phyloP scores from a whole-genome alignment of 2,888 invertebrate genomes.

The Acrobasis repandana region DNA sequence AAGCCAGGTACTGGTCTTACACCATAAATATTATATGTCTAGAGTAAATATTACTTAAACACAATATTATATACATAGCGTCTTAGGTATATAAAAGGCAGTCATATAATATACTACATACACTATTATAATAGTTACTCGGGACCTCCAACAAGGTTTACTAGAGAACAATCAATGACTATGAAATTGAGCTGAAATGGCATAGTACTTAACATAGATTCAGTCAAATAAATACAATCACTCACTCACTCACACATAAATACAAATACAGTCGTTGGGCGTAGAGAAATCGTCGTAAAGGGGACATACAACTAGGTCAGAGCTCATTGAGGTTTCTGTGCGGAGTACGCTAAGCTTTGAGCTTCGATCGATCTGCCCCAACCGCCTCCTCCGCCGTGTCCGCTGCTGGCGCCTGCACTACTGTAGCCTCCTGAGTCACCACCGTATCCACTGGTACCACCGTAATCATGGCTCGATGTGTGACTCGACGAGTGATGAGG shows the following conservation, averaged over 20 bases:
- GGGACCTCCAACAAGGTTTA: slow-evolving; percentile 46
- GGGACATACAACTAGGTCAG: slow-evolving; percentile 63
- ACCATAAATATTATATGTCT: slow-evolving; percentile 40
- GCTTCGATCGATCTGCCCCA: slow-evolving; percentile 91
- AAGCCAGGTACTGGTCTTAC: slow-evolving; percentile 65
- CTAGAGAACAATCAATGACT: slow-evolving; percentile 48
- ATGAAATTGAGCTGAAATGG: slow-evolving; percentile 40
- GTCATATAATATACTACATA: slow-evolving; percentile 32
- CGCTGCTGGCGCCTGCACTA: slow-evolving; percentile 78
- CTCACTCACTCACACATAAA: slow-evolving; percentile 53
- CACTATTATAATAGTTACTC: slow-evolving; percentile 46
- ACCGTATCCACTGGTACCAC: slow-evolving; percentile 85
- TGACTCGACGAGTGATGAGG: slow-evolving; percentile 89
- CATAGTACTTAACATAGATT: slow-evolving; percentile 45
- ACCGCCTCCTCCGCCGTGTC: slow-evolving; percentile 82
- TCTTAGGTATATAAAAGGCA: slow-evolving; percentile 30
- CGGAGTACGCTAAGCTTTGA: slow-evolving; percentile 90
- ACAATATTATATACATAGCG: slow-evolving; percentile 45
- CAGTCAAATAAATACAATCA: slow-evolving; percentile 63
- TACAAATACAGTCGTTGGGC: slow-evolving; percentile 47
- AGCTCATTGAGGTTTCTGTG: slow-evolving; percentile 85
- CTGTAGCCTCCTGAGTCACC: slow-evolving; percentile 82
- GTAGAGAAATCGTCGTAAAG: slow-evolving; percentile 66
- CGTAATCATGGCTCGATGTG: slow-evolving; percentile 85
- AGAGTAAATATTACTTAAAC: slow-evolving; percentile 39